Evolutionary conservation across 1,140 invertebrate genomes (phyloP).

Genomic region (Bombus soroeensis): DNA sequence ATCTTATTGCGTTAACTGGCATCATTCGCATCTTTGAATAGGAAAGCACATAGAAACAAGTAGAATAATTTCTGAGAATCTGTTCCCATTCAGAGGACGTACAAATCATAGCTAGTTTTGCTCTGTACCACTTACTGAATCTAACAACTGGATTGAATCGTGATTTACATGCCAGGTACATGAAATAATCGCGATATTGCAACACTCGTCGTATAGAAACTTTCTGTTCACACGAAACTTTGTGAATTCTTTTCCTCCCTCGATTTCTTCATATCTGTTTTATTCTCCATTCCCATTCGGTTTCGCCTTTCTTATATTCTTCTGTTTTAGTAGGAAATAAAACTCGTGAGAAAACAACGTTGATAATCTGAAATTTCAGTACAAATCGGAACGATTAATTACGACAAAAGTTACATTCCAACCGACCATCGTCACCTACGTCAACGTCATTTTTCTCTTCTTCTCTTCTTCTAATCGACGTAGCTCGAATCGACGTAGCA

Average conservation of each 20-base stretch:
- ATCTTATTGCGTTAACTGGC: not conserved
- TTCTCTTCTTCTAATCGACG: not conserved
- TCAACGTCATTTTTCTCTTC: not conserved
- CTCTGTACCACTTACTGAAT: not conserved
- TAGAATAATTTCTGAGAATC: not conserved
- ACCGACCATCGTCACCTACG: not conserved
- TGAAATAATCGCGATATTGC: not conserved
- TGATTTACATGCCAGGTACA: constrained; percentile 13
- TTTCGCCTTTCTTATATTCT: not conserved
- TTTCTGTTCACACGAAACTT: not conserved
- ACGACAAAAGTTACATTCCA: no score
- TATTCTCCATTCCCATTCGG: not conserved
- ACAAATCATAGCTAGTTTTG: not conserved
- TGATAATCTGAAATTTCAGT: no score
- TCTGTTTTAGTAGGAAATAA: not conserved
- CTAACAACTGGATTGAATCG: not conserved
- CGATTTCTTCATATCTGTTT: not conserved
- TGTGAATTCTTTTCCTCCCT: not conserved
- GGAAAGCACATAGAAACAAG: not conserved
- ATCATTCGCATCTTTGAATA: not conserved
- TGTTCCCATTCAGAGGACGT: not conserved
- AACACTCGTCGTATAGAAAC: not conserved
- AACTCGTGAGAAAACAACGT: not conserved
- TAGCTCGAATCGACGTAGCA: not conserved
- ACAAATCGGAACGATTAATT: no score